A percentile compares a stretch with the other conserved stretches of the same genome.
Evolutionary conservation across 92 coral and sea anemone genomes (phyloP).

Genomic region (Phenganax marumi): DNA sequence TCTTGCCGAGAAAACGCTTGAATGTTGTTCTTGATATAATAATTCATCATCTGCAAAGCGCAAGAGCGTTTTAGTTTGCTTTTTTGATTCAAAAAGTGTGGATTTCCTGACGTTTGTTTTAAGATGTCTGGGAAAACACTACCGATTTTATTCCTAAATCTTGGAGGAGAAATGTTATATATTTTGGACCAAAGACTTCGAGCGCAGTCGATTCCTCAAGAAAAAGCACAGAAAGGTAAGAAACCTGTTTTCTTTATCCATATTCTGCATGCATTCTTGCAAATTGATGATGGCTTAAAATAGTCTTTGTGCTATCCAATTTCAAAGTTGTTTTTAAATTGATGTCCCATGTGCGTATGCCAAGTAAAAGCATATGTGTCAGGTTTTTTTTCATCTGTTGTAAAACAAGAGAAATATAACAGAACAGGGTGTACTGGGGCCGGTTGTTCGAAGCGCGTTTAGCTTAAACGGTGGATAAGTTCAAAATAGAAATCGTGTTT

Average conservation of each 20-base stretch:
- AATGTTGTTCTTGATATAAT: background rate
- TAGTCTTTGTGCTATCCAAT: background rate
- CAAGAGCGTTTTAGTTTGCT: background rate
- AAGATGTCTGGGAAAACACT: conserved; percentile 84
- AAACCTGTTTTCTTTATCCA: background rate
- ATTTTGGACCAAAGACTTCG: conserved; percentile 92
- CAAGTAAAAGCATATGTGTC: no score
- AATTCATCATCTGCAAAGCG: background rate
- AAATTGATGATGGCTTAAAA: background rate
- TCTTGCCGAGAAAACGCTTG: background rate
- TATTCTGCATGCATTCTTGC: background rate
- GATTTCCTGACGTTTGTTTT: no score
- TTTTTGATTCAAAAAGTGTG: background rate
- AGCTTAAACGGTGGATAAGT: no score
- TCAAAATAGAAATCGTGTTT: no score
- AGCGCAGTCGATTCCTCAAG: conserved; percentile 99
- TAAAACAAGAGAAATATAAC: background rate
- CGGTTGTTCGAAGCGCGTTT: no score
- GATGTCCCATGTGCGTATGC: conserved; percentile 8
- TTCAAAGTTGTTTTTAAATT: no score
- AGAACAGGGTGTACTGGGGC: background rate
- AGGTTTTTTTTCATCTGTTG: no score
- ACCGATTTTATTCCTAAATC: conserved; percentile 92
- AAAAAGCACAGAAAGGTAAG: conserved; percentile 94
- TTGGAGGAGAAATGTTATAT: conserved; percentile 98